Evolutionary conservation across 2,113 vertebrate species (phyloP), one percentile per base, ranked within the genome.

Genomic region (Terrapene triunguis): DNA sequence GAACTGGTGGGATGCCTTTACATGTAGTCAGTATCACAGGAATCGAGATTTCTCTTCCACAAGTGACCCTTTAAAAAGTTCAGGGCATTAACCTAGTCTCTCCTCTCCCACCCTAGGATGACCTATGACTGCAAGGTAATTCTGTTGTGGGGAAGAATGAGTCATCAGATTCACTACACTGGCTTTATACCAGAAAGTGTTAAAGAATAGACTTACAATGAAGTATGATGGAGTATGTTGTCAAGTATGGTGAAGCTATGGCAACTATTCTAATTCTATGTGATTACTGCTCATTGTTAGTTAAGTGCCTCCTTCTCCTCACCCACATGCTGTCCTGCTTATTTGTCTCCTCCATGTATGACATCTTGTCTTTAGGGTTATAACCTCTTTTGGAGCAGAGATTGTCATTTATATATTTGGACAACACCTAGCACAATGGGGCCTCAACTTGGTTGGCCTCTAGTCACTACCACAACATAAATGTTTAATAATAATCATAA

Each of bases 141-240:
- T 96, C 92, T 92, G 54, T 0, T 93, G 69, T 88, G 93, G 83
- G 90, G 89, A 92, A 95, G 93, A 96, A 94, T 97, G 96, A 97
- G 84, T 97, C 96, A 97, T 97, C 96, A 97, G 92, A 96, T 97
- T 97, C 96, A 83, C 0, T 91, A 17, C 78, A 92, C 85, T 85
- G 96, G 65, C 35, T 72, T 72, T 38, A 38, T 21, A 19, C 65
- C n/a, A 65, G 62, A 87, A 84, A 96, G 90, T 81, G 86, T 82
- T 95, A 95, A 90, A 93, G 93, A 95, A 95, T 95, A 65, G 29
- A 65, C 1, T 62, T n/a, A 82, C 80, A 86, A 10, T 89, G 85
- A 69, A 59, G 57, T 59, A 1, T 89, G 87, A 89, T 54, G 80
- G 86, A 87, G 51, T 11, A 3, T 42, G 82, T 65, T 92, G 78